phyloP scores from a whole-genome alignment of 2,888 invertebrate genomes.

The Dorcus hopei region DNA sequence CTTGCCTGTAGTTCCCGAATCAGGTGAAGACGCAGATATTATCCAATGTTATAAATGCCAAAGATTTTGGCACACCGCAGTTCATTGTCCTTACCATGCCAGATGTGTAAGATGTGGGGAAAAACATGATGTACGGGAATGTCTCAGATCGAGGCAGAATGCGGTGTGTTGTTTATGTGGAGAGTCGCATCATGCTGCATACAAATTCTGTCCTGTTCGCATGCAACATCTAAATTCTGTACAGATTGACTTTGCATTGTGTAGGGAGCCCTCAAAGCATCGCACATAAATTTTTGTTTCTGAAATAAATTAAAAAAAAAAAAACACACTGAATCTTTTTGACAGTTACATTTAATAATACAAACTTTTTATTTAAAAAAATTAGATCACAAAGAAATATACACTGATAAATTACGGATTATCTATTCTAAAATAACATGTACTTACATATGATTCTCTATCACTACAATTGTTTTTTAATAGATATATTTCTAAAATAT shows the following conservation, averaged over 20 bases:
- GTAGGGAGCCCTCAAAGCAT: too few species aligned
- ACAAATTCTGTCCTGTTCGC: conserved; percentile 50
- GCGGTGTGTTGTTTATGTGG: conserved; percentile 55
- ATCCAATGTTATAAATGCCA: conserved; percentile 55
- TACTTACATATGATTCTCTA: too few species aligned
- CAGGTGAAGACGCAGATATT: conserved; percentile 42
- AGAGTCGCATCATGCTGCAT: conserved; percentile 55
- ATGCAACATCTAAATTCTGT: conserved; percentile 50
- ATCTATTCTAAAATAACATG: too few species aligned
- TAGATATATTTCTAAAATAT: too few species aligned
- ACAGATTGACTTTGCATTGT: conserved; percentile 46
- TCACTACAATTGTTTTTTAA: too few species aligned
- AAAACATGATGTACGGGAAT: conserved; percentile 52
- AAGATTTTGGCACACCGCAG: conserved; percentile 56
- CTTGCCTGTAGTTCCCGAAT: conserved; percentile 47
- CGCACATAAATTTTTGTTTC: too few species aligned
- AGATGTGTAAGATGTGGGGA: conserved; percentile 56
- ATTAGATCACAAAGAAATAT: too few species aligned
- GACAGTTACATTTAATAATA: too few species aligned
- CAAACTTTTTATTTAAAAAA: too few species aligned
- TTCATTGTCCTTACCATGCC: conserved; percentile 42
- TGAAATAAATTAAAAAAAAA: too few species aligned
- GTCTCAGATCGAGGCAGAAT: conserved; percentile 50
- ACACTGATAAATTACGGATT: too few species aligned
- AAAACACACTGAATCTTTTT: too few species aligned